A percentile compares a stretch with the other conserved stretches of the same genome.
phyloP scores from a whole-genome alignment of 1,140 invertebrate species.

The Hylaeus volcanicus region DNA sequence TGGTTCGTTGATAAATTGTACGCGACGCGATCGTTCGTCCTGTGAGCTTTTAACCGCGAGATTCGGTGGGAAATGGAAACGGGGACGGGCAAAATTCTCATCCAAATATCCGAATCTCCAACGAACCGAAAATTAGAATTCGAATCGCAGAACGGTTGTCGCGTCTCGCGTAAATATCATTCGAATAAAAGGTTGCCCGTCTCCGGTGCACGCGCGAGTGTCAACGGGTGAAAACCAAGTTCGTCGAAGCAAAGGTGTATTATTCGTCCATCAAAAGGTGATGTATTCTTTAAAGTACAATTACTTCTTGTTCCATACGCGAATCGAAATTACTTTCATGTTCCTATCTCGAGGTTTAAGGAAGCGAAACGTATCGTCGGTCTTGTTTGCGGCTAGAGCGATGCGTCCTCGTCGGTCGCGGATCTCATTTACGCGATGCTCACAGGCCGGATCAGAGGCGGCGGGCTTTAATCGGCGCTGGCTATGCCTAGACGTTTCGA shows the following conservation, averaged over 20 bases:
- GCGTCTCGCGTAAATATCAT: too few relatives aligned
- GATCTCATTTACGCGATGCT: constrained; percentile 51
- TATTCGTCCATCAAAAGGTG: constrained; percentile 52
- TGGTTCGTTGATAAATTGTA: constrained; percentile 4
- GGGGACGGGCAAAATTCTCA: too few relatives aligned
- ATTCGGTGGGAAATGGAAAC: too few relatives aligned
- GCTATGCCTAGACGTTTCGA: constrained; percentile 70
- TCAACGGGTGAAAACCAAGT: constrained; percentile 5
- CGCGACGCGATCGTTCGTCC: too few relatives aligned
- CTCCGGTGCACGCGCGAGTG: background rate
- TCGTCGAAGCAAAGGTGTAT: constrained; percentile 33
- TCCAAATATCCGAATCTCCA: too few relatives aligned
- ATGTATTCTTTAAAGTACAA: constrained; percentile 58
- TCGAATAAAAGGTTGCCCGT: too few relatives aligned
- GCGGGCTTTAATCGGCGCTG: constrained; percentile 48
- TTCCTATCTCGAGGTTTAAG: constrained; percentile 53
- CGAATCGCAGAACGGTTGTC: too few relatives aligned
- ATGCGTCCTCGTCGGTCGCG: constrained; percentile 48
- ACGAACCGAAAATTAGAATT: too few relatives aligned
- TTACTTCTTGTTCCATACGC: constrained; percentile 54
- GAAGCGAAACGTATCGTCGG: constrained; percentile 11
- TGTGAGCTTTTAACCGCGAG: background rate
- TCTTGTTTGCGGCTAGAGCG: constrained; percentile 38
- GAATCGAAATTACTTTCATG: constrained; percentile 57
- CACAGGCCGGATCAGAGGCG: constrained; percentile 46